Evolutionary conservation across 2,888 invertebrate genomes (phyloP).

Genomic region (Pterostichus niger): DNA sequence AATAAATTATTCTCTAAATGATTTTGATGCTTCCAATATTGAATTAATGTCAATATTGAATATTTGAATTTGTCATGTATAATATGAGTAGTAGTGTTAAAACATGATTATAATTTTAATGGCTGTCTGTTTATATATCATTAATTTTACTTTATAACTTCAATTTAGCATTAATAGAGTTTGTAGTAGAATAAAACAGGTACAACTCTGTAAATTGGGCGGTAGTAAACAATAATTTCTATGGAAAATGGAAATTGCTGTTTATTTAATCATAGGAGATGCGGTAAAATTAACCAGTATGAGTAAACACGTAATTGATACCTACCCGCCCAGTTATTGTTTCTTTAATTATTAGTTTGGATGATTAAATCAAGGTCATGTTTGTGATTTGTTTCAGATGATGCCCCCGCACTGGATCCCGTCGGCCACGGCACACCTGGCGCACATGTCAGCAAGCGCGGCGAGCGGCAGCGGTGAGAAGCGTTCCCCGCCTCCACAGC

Average conservation of each 20-base stretch:
- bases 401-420: constrained; percentile 82
- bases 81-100: constrained; percentile 31
- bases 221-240: not conserved
- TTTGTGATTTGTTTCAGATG: constrained; percentile 75
- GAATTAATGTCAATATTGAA: constrained; percentile 37
- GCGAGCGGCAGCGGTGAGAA: constrained; percentile 73
- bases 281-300: not conserved
- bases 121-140: constrained; percentile 28
- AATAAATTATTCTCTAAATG: constrained; percentile 35
- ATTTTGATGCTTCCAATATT: constrained; percentile 30
- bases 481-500: constrained; percentile 74
- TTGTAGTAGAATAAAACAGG: too few species aligned
- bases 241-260: not conserved
- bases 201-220: not conserved
- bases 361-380: constrained; percentile 4
- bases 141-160: constrained; percentile 19
- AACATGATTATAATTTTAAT: constrained; percentile 45
- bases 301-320: constrained; percentile 3
- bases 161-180: not conserved
- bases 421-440: constrained; percentile 85
- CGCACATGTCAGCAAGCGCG: constrained; percentile 82
- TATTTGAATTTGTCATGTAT: constrained; percentile 15
- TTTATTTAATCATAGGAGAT: too few species aligned
- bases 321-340: constrained; percentile 19
- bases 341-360: not conserved